phyloP scores from a whole-genome alignment of 2,888 invertebrate genomes.

The Stegana nigrithorax region DNA sequence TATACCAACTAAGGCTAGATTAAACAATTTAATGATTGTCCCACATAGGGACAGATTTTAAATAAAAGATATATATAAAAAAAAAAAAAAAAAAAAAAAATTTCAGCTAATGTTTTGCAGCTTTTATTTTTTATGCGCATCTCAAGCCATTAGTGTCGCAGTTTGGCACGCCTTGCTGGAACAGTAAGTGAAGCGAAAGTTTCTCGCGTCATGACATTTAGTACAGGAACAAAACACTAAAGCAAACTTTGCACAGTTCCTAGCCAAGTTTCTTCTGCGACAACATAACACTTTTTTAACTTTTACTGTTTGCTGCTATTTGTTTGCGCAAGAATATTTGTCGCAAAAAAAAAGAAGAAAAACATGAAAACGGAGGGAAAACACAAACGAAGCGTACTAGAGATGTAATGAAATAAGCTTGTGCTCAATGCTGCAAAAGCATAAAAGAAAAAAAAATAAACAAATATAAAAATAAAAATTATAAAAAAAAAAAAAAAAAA shows the following conservation, averaged over 20 bases:
- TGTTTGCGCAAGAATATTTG: constrained; percentile 47
- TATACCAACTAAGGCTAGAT: too few relatives aligned
- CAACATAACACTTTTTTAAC: too few relatives aligned
- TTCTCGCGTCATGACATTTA: constrained; percentile 46
- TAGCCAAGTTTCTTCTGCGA: too few relatives aligned
- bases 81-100: constrained; percentile 38
- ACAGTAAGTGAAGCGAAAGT: constrained; percentile 38
- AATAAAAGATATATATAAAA: too few relatives aligned
- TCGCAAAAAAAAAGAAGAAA: too few relatives aligned
- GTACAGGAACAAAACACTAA: constrained; percentile 32
- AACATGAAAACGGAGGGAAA: too few relatives aligned
- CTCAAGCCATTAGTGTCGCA: constrained; percentile 54
- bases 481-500: neutral
- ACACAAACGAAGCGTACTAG: too few relatives aligned
- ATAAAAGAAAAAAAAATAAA: neutral
- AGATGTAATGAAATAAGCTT: constrained; percentile 38
- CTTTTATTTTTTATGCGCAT: too few relatives aligned
- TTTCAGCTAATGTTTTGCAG: too few relatives aligned
- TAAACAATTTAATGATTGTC: too few relatives aligned
- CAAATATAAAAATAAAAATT: neutral
- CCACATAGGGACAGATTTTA: too few relatives aligned
- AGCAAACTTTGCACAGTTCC: constrained; percentile 31
- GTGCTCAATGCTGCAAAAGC: neutral
- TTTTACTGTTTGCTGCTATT: constrained; percentile 35
- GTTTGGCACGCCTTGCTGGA: constrained; percentile 27